Percentiles rank a stretch among this genome's conserved stretches.
These are phyloP conservation scores for Spea hammondii DNA, from an alignment of 2,797 vertebrate genomes.

Conservation along the genomic window DNA sequence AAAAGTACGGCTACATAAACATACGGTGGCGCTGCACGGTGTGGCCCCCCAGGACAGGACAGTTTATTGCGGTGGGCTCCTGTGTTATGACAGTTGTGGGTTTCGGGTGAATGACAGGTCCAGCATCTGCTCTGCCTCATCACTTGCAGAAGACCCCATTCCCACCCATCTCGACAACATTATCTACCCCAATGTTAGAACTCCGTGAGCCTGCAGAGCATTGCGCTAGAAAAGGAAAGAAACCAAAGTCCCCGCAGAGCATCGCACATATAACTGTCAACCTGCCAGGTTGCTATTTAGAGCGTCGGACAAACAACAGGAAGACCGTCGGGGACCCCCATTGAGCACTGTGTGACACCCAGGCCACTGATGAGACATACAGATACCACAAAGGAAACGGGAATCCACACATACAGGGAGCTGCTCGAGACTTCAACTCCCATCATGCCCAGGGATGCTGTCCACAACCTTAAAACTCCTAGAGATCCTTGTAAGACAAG, in stretches of 20 bases:
- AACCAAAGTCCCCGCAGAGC: background rate
- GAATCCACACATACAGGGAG: background rate
- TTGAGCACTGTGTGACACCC: constrained; percentile 20
- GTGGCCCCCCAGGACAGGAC: background rate
- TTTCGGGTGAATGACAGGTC: constrained; percentile 3
- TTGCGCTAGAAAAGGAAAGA: too few relatives aligned
- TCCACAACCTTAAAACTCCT: too few relatives aligned
- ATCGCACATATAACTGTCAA: background rate
- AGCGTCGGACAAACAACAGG: constrained; percentile 21
- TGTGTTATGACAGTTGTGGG: constrained; percentile 36
- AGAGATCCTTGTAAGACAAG: background rate
- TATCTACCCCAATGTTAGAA: background rate
- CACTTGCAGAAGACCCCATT: background rate
- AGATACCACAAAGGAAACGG: constrained; percentile 1
- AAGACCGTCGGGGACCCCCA: constrained; percentile 12
- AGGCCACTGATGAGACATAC: constrained; percentile 9
- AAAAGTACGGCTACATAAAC: too few relatives aligned
- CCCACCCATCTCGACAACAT: background rate
- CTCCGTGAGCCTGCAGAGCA: too few relatives aligned
- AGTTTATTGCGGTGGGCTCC: background rate
- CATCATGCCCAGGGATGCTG: too few relatives aligned
- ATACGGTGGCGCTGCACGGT: too few relatives aligned
- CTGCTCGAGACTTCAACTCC: background rate
- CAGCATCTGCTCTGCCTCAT: constrained; percentile 3
- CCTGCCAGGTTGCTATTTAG: background rate